phyloP scores from a whole-genome alignment of 2,888 invertebrate genomes.

The Malachius bipustulatus region DNA sequence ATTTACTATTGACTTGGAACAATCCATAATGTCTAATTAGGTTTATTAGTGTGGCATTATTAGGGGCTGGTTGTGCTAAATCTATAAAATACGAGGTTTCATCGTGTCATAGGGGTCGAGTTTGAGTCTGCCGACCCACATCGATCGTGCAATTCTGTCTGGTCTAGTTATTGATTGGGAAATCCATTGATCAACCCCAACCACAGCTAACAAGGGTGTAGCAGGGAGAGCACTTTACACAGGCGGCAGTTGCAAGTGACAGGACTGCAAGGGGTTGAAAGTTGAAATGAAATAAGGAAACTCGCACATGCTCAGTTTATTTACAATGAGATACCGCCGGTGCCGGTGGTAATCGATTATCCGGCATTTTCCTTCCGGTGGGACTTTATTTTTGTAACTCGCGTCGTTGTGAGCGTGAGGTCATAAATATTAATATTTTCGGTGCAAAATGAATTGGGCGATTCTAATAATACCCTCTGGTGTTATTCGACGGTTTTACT shows the following conservation, averaged over 20 bases:
- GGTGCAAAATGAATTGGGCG: too few species aligned
- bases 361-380: too few species aligned
- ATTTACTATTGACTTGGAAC: slow-evolving; percentile 24
- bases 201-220: slow-evolving; percentile 25
- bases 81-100: not conserved
- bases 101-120: not conserved
- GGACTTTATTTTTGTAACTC: not conserved
- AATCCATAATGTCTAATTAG: slow-evolving; percentile 17
- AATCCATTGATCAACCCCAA: slow-evolving; percentile 31
- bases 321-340: too few species aligned
- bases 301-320: slow-evolving; percentile 2
- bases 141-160: too few species aligned
- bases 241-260: too few species aligned
- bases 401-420: not conserved
- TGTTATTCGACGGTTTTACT: too few species aligned
- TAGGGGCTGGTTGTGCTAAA: not conserved
- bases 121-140: too few species aligned
- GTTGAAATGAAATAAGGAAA: too few species aligned
- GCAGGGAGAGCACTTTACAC: slow-evolving; percentile 2
- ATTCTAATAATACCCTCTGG: too few species aligned
- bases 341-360: too few species aligned
- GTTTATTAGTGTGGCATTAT: not conserved
- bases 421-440: not conserved
- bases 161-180: slow-evolving; percentile 30
- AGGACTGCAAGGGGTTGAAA: too few species aligned